These are phyloP conservation scores for Drosophila lacicola DNA, from an alignment of 2,888 invertebrate species.

Conservation along the genomic window DNA sequence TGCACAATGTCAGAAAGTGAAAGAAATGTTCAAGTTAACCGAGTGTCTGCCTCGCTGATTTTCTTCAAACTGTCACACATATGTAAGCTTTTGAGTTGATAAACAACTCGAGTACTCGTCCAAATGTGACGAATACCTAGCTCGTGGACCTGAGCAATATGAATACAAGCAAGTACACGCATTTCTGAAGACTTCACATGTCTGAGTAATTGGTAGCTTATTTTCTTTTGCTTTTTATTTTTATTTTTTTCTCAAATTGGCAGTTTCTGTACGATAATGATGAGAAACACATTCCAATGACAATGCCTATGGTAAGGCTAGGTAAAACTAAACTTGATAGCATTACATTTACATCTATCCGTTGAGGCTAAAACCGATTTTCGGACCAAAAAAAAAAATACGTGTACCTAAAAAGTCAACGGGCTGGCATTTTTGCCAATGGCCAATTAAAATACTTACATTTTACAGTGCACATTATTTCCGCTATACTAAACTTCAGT, in stretches of 20 bases:
- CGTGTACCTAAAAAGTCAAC: slow-evolving; percentile 11
- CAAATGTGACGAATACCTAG: slow-evolving; percentile 51
- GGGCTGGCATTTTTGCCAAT: slow-evolving; percentile 38
- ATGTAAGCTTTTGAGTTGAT: slow-evolving; percentile 16
- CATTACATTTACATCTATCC: slow-evolving; percentile 46
- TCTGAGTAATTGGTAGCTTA: slow-evolving; percentile 37
- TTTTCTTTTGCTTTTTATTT: slow-evolving; percentile 23
- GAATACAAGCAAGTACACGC: slow-evolving; percentile 10
- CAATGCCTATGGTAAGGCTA: slow-evolving; percentile 52
- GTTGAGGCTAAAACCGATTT: slow-evolving; percentile 38
- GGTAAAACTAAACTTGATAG: slow-evolving; percentile 8
- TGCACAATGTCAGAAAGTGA: slow-evolving; percentile 61
- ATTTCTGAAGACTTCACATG: slow-evolving; percentile 12
- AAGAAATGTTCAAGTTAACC: slow-evolving; percentile 57
- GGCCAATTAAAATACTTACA: slow-evolving; percentile 67
- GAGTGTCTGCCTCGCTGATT: slow-evolving; percentile 5
- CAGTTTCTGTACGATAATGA: slow-evolving; percentile 60
- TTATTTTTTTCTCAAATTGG: slow-evolving; percentile 44
- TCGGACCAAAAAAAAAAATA: slow-evolving; percentile 23
- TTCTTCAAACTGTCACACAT: slow-evolving; percentile 62
- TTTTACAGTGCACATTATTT: slow-evolving; percentile 61
- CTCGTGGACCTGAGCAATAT: slow-evolving; percentile 27
- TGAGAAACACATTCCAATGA: slow-evolving; percentile 73
- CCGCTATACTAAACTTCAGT: slow-evolving; percentile 58
- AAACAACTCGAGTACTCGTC: slow-evolving; percentile 38